phyloP scores from a whole-genome alignment of 2,113 vertebrate species.

The Nothocercus julius region DNA sequence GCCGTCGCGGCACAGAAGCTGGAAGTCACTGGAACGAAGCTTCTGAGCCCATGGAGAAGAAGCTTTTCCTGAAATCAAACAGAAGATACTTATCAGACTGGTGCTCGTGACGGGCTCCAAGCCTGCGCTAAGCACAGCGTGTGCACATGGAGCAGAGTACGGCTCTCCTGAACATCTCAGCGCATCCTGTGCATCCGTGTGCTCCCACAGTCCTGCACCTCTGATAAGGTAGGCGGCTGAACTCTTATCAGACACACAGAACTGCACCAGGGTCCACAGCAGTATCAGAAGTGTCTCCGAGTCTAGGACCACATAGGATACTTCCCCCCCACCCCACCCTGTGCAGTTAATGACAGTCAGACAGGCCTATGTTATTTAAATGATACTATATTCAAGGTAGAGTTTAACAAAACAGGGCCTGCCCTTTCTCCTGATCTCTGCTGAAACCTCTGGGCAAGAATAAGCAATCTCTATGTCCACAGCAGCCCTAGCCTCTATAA shows the following conservation, averaged over 20 bases:
- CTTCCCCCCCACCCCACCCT: too few relatives aligned
- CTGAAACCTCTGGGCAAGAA: background rate
- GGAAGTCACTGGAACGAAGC: conserved; percentile 80
- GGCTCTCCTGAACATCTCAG: background rate
- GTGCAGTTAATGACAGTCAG: background rate
- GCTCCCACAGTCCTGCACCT: background rate
- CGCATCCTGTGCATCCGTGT: background rate
- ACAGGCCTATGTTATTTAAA: background rate
- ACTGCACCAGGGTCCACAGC: background rate
- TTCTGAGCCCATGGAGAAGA: conserved; percentile 71
- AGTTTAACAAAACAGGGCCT: background rate
- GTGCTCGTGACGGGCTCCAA: background rate
- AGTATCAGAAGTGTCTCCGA: background rate
- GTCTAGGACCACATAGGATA: accelerated
- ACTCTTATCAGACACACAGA: background rate
- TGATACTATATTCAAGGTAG: background rate
- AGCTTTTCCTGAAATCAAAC: conserved; percentile 75
- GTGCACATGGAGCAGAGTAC: background rate
- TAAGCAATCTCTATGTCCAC: background rate
- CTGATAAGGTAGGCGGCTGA: background rate
- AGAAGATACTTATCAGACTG: background rate
- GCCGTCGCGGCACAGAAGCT: conserved; percentile 88
- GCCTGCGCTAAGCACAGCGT: background rate
- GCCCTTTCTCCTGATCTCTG: background rate
- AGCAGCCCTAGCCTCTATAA: background rate